Percentiles rank a stretch among this genome's conserved stretches.
Conservation (phyloP, 2,113 vertebrate species). For the Entomyzon cyanotis region DNA sequence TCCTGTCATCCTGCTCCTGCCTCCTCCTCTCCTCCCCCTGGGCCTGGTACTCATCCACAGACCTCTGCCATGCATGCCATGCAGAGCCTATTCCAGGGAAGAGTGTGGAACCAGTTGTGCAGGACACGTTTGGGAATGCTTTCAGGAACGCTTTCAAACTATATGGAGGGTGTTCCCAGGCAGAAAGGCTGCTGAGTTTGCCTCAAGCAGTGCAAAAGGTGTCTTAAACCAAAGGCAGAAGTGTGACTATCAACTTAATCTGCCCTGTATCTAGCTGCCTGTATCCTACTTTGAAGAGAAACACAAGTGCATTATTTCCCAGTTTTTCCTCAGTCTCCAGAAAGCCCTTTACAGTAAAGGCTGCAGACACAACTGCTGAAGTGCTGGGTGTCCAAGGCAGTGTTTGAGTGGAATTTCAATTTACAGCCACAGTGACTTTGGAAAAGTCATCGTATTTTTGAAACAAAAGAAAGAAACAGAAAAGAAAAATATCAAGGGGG, state of each 20-base stretch:
- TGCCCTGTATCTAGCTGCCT: background rate
- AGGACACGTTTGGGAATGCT: background rate
- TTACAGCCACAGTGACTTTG: background rate
- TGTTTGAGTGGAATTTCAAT: background rate
- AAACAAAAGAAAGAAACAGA: background rate
- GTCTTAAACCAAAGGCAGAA: background rate
- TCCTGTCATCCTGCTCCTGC: background rate
- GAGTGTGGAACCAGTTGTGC: background rate
- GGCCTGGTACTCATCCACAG: background rate
- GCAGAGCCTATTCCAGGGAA: background rate
- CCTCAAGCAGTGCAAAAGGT: background rate
- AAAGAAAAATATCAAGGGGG: background rate
- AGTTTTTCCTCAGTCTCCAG: background rate
- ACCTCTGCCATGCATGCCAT: background rate
- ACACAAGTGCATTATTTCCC: background rate
- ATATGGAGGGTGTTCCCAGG: background rate
- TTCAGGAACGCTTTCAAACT: background rate
- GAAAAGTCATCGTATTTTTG: background rate
- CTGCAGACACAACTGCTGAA: background rate
- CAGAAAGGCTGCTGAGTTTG: background rate
- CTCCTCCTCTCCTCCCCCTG: background rate
- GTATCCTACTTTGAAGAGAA: background rate
- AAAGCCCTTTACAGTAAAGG: background rate
- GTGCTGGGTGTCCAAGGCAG: background rate
- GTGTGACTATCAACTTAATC: background rate